Evolutionary conservation across 2,888 invertebrate species (phyloP).

Genomic region (Chymomyza fuscimana): DNA sequence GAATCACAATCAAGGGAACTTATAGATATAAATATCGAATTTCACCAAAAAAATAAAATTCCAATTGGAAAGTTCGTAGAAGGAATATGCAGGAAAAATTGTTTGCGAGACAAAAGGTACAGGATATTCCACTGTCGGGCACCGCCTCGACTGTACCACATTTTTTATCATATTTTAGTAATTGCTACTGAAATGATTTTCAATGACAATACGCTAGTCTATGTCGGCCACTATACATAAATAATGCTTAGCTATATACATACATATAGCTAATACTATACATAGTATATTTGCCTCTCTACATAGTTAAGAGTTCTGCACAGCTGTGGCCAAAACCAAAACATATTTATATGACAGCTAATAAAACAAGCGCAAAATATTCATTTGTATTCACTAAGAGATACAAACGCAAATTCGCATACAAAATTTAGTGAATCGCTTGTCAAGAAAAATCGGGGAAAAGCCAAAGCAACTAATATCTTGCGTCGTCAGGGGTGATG

Average conservation of each 20-base stretch:
- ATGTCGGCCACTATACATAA: neutral
- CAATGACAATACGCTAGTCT: neutral
- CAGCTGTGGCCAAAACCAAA: constrained; percentile 14
- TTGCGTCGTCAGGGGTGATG: neutral
- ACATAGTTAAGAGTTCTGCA: neutral
- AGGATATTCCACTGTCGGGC: too few species aligned
- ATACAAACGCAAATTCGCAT: constrained; percentile 51
- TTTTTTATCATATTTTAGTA: neutral
- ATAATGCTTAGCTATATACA: neutral
- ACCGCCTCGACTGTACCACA: too few species aligned
- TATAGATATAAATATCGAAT: too few species aligned
- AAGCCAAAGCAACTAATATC: constrained; percentile 8
- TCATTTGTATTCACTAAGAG: constrained; percentile 60
- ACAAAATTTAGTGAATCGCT: constrained; percentile 3
- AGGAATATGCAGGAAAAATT: too few species aligned
- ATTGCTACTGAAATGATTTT: neutral
- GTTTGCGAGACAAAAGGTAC: too few species aligned
- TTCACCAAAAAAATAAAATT: too few species aligned
- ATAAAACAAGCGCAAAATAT: constrained; percentile 49
- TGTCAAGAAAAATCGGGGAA: neutral
- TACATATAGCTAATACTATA: neutral
- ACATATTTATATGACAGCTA: constrained; percentile 60
- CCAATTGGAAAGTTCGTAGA: too few species aligned
- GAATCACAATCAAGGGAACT: too few species aligned
- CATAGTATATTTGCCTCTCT: neutral